Base-by-base conservation (phyloP, 2,797 vertebrate species). In the Picus viridis region DNA sequence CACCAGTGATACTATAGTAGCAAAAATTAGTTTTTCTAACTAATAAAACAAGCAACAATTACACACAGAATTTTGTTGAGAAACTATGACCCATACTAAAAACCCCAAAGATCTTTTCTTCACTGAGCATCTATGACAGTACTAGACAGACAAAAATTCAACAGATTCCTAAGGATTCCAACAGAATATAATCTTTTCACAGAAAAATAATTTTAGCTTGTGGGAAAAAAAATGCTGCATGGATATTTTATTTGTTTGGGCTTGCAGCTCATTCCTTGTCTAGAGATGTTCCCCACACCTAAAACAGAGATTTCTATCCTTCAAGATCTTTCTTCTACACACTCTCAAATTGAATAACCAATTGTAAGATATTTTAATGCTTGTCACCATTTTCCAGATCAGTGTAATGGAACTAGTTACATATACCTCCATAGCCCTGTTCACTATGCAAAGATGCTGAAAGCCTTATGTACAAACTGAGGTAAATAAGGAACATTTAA, bases 101-200 rank as follows among this genome's bases (percentile, higher is more conserved):
- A 92, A 2, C 0, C 1, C 7, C 4, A 4, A 77, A 85, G 10
- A 83, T 7, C 17, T 90, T 94, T 72, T 91, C 68, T 94, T 67
- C 6, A 15, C 47, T 83, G 54, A 9, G 9, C 61, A 83, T 23
- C 59, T 93, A 49, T 63, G 34, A 58, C 6, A 12, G 13, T 20
- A 30, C 34, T 30, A 89, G 90, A 97, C 92, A 95, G 90, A 86
- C 94, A 96, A 73, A 85, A 90, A 89, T 86, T 80, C 6, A 24
- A 71, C 62, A 79, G 13, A 78, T 61, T 61, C 16, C 16, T 29
- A 56, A 17, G 54, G 54, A 56, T 56, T 56, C 54, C 7, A 6
- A 29, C 27, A 56, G 54, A 95, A 95, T 68, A 65, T 4, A 56
- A 53, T 57, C 34, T 88, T 90, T 83, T 75, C 6, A 83, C 2